These are phyloP conservation scores for Perizoma flavofasciatum DNA, from an alignment of 2,888 invertebrate genomes.

Conservation along the genomic window DNA sequence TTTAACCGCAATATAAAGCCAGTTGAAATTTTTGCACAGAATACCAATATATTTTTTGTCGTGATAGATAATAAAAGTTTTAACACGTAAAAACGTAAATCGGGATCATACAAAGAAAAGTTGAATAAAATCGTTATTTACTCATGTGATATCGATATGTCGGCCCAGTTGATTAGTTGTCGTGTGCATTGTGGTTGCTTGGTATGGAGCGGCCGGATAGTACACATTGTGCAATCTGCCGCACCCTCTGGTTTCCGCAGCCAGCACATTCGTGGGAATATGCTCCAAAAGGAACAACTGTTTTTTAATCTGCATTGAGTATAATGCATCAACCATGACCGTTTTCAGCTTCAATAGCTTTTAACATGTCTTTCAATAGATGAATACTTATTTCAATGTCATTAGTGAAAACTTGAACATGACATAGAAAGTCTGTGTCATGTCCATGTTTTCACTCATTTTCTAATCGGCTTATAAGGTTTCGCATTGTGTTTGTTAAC, in stretches of 20 bases:
- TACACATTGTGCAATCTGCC: constrained; percentile 60
- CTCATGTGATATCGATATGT: constrained; percentile 37
- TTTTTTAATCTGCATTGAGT: constrained; percentile 8
- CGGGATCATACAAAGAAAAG: too few relatives aligned
- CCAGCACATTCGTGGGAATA: constrained; percentile 25
- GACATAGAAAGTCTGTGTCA: constrained; percentile 4
- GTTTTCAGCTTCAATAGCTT: constrained; percentile 29
- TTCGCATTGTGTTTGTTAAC: constrained; percentile 29
- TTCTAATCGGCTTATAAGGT: constrained; percentile 28
- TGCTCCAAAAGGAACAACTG: constrained; percentile 16
- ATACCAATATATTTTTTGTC: too few relatives aligned
- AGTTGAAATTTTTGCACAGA: not conserved
- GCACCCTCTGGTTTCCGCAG: constrained; percentile 60
- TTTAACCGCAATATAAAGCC: too few relatives aligned
- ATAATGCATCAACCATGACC: constrained; percentile 21
- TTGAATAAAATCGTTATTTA: not conserved
- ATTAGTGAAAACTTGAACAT: not conserved
- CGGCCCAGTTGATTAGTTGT: constrained; percentile 30
- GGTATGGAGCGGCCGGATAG: constrained; percentile 56
- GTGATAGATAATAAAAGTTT: too few relatives aligned
- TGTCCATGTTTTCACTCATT: constrained; percentile 27
- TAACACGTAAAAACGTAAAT: too few relatives aligned
- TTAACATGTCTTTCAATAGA: constrained; percentile 11
- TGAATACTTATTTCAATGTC: constrained; percentile 22
- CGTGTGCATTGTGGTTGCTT: constrained; percentile 46